phyloP scores from a whole-genome alignment of 1,140 invertebrate species.

The Aphaenogaster ashmeadi region DNA sequence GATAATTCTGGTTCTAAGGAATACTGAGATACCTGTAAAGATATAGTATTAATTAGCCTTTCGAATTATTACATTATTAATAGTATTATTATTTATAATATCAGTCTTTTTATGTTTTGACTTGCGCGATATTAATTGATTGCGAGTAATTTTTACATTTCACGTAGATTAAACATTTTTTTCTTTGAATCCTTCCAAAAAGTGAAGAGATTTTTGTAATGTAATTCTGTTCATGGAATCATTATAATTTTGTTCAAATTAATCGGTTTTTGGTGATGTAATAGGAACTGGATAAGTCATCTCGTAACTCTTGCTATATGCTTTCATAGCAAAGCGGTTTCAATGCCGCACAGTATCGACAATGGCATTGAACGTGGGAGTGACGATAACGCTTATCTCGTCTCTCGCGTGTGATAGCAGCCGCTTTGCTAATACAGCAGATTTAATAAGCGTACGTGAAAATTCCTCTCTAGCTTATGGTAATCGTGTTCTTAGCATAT shows the following conservation, averaged over 20 bases:
- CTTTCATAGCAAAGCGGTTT: background rate
- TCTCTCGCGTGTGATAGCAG: conserved; percentile 57
- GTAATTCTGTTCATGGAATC: background rate
- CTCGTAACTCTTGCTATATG: background rate
- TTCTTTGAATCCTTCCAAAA: background rate
- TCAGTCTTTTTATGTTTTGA: background rate
- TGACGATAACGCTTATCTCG: conserved; percentile 49
- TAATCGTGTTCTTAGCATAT: conserved; percentile 77
- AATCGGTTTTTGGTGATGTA: background rate
- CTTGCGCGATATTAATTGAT: background rate
- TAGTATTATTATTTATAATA: conserved; percentile 4
- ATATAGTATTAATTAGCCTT: background rate
- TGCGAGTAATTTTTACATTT: background rate
- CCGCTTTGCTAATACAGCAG: conserved; percentile 21
- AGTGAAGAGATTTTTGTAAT: background rate
- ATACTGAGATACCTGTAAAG: background rate
- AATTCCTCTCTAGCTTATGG: conserved; percentile 32
- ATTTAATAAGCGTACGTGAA: conserved; percentile 72
- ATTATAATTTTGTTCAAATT: background rate
- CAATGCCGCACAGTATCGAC: background rate
- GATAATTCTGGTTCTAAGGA: background rate
- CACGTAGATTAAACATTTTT: background rate
- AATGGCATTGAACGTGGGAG: conserved; percentile 13
- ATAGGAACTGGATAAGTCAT: background rate
- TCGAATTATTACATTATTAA: background rate